Percentiles rank a stretch among this genome's conserved stretches.
Conservation (phyloP, 2,113 vertebrate species). For the Cinclus cinclus region DNA sequence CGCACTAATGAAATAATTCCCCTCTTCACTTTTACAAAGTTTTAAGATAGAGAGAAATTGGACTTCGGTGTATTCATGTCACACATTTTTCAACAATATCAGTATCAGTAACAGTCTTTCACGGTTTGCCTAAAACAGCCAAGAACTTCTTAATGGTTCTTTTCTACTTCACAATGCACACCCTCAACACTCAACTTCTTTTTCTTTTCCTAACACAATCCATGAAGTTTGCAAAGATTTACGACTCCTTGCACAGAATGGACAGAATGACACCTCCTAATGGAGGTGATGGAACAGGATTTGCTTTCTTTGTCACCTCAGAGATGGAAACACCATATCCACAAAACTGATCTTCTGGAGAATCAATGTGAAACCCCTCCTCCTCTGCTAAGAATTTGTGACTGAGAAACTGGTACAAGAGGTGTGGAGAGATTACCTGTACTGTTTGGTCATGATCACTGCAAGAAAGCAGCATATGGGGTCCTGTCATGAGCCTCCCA, state of each 20-base stretch:
- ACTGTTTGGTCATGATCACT: background rate
- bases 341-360: background rate
- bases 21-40: background rate
- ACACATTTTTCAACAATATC: background rate
- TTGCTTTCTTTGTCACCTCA: background rate
- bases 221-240: background rate
- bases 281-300: background rate
- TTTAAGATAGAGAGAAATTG: background rate
- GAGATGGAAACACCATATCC: background rate
- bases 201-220: background rate
- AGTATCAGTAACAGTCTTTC: background rate
- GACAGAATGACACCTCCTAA: background rate
- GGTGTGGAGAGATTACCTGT: background rate
- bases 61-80: background rate
- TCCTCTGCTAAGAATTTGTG: background rate
- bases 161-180: background rate
- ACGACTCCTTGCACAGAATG: background rate
- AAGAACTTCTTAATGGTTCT: background rate
- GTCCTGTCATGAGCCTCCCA: background rate
- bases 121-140: accelerated
- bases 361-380: background rate
- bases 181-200: background rate
- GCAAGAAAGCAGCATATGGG: background rate
- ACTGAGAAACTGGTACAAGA: background rate
- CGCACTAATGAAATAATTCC: background rate